Evolutionary conservation across 1,140 invertebrate genomes (phyloP), one percentile per base, ranked within the genome.

Genomic region (Gerris buenoi): DNA sequence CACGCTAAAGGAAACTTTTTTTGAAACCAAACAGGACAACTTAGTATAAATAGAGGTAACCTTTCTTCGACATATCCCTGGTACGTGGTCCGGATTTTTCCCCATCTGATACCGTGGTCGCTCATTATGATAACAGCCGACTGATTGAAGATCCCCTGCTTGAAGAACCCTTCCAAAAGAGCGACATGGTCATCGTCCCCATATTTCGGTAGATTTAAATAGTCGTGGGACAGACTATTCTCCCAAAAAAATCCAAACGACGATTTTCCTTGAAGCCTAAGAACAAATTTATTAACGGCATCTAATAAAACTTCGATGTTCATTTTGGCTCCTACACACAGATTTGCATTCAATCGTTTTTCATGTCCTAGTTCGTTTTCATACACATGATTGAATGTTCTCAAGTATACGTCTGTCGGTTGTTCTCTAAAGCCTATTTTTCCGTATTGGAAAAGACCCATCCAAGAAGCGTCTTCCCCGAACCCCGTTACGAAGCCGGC

Each of bases 51-150:
- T 70, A 87, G 84, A 1, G 88, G 88, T 33, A 89, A 76, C 68
- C 85, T 78, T 69, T 87, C 86, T 72, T 90, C 88, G 10, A 88
- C 73, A 67, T 83, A 80, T 0, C 88, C 81, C 67, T 81, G 80
- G 70, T 82, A 82, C 0, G 86, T 87, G 64, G 82, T 75, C 1
- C 85, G 75, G 68, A 88, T 85, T 0, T 73, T 71, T 15, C 87
- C 87, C 78, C 85, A 88, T 67, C 85, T 74, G 69, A 86, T 82
- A 0, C 88, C 88, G 72, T 89, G 87, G 71, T 89, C 88, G 71
- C 85, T 86, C 77, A 86, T 85, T 22, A 88, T 78, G 15, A 88
- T 74, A 0, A 89, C 64, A 0, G 83, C 75, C 0, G 85, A 85
- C 18, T 77, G 76, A 28, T 81, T 76, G 2, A 83, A 68, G 1